Conservation (phyloP, 2,113 vertebrate species). For the Tetrax tetrax region DNA sequence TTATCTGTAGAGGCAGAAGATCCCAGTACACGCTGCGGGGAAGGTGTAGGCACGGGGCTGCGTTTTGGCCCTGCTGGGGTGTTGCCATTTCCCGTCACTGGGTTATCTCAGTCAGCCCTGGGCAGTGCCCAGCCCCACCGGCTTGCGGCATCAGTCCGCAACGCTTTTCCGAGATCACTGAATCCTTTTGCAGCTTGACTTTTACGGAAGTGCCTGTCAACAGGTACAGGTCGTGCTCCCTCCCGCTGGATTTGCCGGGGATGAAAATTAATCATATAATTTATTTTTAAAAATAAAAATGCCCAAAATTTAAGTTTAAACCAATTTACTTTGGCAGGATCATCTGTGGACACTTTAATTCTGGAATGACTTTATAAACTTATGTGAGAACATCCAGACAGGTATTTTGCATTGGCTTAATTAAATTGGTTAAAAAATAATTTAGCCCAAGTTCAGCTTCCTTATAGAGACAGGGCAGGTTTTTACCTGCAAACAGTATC, state of each 20-base stretch:
- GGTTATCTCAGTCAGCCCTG: neutral
- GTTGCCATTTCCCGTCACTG: neutral
- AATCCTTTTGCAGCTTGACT: neutral
- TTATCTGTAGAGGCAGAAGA: neutral
- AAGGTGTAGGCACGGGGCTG: neutral
- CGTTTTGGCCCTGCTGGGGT: neutral
- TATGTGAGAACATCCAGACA: neutral
- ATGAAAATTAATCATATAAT: neutral
- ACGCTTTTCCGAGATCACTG: neutral
- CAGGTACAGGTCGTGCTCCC: neutral
- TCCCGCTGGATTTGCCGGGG: neutral
- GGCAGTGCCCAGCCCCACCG: neutral
- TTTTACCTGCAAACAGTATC: constrained; percentile 28
- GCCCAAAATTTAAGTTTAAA: neutral
- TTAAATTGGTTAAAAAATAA: neutral
- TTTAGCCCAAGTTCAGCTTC: neutral
- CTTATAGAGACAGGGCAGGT: neutral
- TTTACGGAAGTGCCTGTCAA: neutral
- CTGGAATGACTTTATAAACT: neutral
- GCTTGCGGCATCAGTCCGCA: accelerated
- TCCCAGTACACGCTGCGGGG: neutral
- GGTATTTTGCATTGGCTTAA: neutral
- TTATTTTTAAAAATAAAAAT: neutral
- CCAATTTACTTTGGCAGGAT: neutral
- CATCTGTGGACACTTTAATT: neutral